Conservation (phyloP, 2,888 invertebrate species). For the Acheta domesticus region DNA sequence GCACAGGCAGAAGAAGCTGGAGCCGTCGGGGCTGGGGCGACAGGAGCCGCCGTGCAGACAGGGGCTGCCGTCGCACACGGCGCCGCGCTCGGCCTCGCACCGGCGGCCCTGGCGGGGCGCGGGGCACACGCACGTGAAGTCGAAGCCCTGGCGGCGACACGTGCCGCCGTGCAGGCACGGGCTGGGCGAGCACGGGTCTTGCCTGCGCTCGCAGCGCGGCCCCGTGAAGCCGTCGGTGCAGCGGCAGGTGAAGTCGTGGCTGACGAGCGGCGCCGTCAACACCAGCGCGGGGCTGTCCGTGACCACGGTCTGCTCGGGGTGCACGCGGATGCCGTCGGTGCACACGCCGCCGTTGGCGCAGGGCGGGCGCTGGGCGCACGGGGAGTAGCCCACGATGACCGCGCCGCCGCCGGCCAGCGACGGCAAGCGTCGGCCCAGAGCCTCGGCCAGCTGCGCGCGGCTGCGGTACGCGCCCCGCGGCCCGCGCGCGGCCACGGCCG, state of each 20-base stretch:
- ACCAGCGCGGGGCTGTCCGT: conserved; percentile 78
- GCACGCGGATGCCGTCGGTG: conserved; percentile 65
- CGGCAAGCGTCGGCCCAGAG: conserved; percentile 62
- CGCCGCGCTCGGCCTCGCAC: conserved; percentile 79
- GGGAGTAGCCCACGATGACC: conserved; percentile 70
- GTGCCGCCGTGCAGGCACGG: conserved; percentile 83
- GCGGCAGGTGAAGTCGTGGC: conserved; percentile 73
- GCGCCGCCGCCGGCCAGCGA: conserved; percentile 62
- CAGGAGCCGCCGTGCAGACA: conserved; percentile 91
- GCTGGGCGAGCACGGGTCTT: conserved; percentile 87
- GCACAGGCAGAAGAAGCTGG: conserved; percentile 88
- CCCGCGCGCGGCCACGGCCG: conserved; percentile 58
- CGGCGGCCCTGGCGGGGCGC: conserved; percentile 73
- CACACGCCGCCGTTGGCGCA: conserved; percentile 79
- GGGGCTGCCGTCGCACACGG: conserved; percentile 79
- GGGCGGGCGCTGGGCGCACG: conserved; percentile 62
- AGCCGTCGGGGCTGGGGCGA: conserved; percentile 80
- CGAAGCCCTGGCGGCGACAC: conserved; percentile 78
- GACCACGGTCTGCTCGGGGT: conserved; percentile 63
- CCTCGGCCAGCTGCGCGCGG: conserved; percentile 62
- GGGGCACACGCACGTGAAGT: conserved; percentile 80
- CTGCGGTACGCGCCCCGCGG: conserved; percentile 53
- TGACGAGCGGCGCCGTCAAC: conserved; percentile 76
- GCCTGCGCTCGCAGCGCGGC: conserved; percentile 74
- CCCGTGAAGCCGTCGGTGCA: conserved; percentile 85